phyloP scores from a whole-genome alignment of 1,140 invertebrate species.

The Cherax quadricarinatus region DNA sequence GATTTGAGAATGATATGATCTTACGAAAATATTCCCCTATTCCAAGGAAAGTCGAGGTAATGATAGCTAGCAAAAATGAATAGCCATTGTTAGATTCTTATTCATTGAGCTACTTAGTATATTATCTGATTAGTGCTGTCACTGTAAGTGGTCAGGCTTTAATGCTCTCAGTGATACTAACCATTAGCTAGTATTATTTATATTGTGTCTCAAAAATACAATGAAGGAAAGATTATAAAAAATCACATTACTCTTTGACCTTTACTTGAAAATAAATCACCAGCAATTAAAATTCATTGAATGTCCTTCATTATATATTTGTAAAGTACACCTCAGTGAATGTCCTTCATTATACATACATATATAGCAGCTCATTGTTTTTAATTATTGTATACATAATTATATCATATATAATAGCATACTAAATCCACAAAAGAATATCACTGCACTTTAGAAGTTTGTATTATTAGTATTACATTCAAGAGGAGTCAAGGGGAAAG shows the following conservation, averaged over 20 bases:
- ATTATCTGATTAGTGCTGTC: too few relatives aligned
- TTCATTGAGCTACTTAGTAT: not conserved
- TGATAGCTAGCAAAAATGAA: conserved; percentile 14
- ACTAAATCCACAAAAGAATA: not conserved
- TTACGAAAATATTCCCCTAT: conserved; percentile 69
- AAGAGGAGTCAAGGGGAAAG: too few relatives aligned
- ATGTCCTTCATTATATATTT: too few relatives aligned
- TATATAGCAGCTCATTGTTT: not conserved
- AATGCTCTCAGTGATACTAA: not conserved
- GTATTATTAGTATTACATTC: too few relatives aligned
- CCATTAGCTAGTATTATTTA: not conserved
- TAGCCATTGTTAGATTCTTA: not conserved
- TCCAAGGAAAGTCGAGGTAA: conserved; percentile 54
- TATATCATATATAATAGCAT: not conserved
- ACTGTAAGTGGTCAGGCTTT: too few relatives aligned
- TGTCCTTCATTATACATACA: not conserved
- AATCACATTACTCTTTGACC: not conserved
- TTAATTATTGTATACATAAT: too few relatives aligned
- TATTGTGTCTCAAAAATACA: not conserved
- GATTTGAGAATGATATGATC: conserved; percentile 56
- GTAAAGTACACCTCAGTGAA: not conserved
- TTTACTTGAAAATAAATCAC: not conserved
- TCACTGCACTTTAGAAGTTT: not conserved
- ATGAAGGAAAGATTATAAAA: not conserved
- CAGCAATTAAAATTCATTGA: too few relatives aligned